These are phyloP conservation scores for Cephus pulcher DNA, from an alignment of 2,888 invertebrate genomes.

Conservation along the genomic window DNA sequence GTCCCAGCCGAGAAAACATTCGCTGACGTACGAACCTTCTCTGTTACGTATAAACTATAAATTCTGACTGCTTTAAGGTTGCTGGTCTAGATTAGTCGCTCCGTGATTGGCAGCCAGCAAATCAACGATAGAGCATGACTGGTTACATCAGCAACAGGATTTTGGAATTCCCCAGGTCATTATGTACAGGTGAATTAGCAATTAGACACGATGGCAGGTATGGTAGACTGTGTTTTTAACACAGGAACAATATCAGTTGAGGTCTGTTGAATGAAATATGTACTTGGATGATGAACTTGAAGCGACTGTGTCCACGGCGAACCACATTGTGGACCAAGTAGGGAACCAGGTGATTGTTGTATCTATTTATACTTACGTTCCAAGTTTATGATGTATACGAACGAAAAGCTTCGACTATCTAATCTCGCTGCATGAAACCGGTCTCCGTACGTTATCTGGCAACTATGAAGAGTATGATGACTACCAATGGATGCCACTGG, in stretches of 20 bases:
- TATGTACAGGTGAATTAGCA: background rate
- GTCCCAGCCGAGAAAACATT: background rate
- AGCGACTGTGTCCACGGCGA: background rate
- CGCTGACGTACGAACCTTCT: background rate
- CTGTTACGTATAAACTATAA: background rate
- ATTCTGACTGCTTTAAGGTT: background rate
- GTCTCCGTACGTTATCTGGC: slow-evolving; percentile 19
- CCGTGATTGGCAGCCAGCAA: background rate
- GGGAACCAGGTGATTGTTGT: background rate
- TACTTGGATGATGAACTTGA: background rate
- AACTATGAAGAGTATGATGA: background rate
- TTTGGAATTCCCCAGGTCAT: background rate
- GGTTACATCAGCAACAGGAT: slow-evolving; percentile 5
- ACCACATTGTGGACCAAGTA: too few species aligned
- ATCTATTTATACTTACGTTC: background rate
- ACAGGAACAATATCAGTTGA: background rate
- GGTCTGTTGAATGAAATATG: background rate
- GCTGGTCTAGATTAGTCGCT: background rate
- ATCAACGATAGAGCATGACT: background rate
- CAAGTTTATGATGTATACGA: slow-evolving; percentile 10
- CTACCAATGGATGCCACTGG: slow-evolving; percentile 37
- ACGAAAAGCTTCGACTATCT: slow-evolving; percentile 21
- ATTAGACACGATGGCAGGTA: background rate
- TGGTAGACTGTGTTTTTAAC: background rate
- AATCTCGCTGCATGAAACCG: slow-evolving; percentile 26